Conservation (phyloP, 2,113 vertebrate genomes). For the Ochotona curzoniae region DNA sequence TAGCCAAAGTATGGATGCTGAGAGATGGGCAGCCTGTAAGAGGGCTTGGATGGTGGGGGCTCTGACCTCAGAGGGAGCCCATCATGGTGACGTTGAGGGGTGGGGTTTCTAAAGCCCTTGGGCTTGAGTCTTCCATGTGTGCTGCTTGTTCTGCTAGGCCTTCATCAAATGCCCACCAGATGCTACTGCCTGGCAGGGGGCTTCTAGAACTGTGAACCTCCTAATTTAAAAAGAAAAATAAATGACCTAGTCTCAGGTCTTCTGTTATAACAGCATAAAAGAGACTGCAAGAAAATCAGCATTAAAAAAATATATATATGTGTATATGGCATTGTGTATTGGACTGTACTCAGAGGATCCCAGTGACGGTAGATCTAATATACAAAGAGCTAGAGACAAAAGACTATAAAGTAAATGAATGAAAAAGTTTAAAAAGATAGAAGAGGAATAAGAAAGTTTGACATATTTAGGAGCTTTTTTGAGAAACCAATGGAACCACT, state of each 20-base stretch:
- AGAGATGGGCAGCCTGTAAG: too few relatives aligned
- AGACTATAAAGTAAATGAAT: not conserved
- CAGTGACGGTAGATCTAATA: not conserved
- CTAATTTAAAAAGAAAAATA: too few relatives aligned
- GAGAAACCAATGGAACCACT: conserved; percentile 1
- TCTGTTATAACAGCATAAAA: not conserved
- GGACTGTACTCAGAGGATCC: not conserved
- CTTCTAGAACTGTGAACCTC: not conserved
- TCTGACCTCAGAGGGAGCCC: not conserved
- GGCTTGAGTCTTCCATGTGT: too few relatives aligned
- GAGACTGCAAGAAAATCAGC: not conserved
- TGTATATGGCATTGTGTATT: not conserved
- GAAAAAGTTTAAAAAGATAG: not conserved
- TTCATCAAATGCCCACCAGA: not conserved
- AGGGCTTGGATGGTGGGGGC: not conserved
- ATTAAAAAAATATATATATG: too few relatives aligned
- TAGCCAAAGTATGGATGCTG: not conserved
- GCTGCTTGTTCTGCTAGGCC: too few relatives aligned
- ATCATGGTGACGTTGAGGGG: too few relatives aligned
- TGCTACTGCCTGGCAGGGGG: not conserved
- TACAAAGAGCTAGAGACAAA: not conserved
- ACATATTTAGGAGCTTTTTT: not conserved
- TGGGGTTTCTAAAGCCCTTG: not conserved
- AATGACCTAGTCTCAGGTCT: not conserved
- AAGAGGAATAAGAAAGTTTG: not conserved